Conservation (phyloP, 2,888 invertebrate genomes). For the Phaonia tiefii region DNA sequence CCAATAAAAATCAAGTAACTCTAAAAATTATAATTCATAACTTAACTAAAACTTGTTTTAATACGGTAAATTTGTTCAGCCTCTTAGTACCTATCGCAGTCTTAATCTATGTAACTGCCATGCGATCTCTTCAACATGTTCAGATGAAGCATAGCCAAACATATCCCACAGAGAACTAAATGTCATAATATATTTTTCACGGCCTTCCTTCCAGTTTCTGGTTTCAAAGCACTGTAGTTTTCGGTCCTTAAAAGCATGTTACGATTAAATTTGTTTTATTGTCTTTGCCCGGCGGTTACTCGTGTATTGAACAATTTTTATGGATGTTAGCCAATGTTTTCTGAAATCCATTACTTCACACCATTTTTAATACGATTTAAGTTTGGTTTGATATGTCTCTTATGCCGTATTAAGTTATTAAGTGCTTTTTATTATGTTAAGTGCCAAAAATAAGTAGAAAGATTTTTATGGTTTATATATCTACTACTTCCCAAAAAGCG, state of each 20-base stretch:
- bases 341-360: conserved; percentile 75
- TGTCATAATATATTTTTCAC: no score
- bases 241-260: conserved; percentile 44
- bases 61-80: no score
- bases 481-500: not conserved
- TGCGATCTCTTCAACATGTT: no score
- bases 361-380: conserved; percentile 30
- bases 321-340: conserved; percentile 73
- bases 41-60: no score
- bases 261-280: conserved; percentile 23
- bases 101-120: no score
- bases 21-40: no score
- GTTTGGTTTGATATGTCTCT: conserved; percentile 1
- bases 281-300: not conserved
- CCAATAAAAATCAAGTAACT: no score
- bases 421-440: conserved; percentile 57
- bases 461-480: conserved; percentile 43
- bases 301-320: not conserved
- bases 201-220: no score
- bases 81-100: no score
- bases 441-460: conserved; percentile 37
- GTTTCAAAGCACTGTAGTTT: not conserved
- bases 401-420: conserved; percentile 43
- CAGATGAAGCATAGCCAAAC: no score
- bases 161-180: no score